Conservation (phyloP, 2,113 vertebrate species). For the Cephalopholis sonnerati region DNA sequence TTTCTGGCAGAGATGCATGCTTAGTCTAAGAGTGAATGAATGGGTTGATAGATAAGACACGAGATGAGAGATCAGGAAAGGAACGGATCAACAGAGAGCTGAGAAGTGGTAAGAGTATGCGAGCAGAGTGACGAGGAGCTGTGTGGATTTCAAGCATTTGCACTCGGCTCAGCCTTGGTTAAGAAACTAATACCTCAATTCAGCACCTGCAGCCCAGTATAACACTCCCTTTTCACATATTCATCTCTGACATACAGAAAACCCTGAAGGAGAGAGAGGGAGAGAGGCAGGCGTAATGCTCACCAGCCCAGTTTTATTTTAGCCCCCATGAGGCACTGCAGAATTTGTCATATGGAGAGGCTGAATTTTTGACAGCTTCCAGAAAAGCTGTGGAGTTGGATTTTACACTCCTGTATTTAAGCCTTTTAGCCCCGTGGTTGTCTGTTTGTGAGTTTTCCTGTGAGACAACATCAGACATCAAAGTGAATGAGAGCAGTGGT, state of each 20-base stretch:
- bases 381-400: constrained; percentile 56
- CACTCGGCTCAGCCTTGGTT: constrained; percentile 74
- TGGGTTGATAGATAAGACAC: constrained; percentile 4
- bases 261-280: constrained; percentile 53
- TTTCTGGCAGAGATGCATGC: constrained; percentile 1
- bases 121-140: constrained; percentile 51
- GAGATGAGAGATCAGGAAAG: constrained; percentile 23
- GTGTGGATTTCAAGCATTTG: constrained; percentile 75
- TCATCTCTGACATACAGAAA: constrained; percentile 73
- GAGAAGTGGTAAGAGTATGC: constrained; percentile 23
- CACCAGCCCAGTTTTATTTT: constrained; percentile 73
- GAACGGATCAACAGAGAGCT: constrained; percentile 23
- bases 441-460: constrained; percentile 56
- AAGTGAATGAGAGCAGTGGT: constrained; percentile 43
- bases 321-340: constrained; percentile 63
- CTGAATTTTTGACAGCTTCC: constrained; percentile 71
- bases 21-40: constrained; percentile 3
- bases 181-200: constrained; percentile 79
- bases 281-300: constrained; percentile 30
- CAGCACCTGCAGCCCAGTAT: constrained; percentile 72
- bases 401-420: constrained; percentile 55
- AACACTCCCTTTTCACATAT: constrained; percentile 71
- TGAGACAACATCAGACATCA: constrained; percentile 56
- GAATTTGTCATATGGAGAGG: constrained; percentile 67
- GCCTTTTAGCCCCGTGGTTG: constrained; percentile 52